Evolutionary conservation across 2,888 invertebrate species (phyloP).

Genomic region (Eucera pruinosa): DNA sequence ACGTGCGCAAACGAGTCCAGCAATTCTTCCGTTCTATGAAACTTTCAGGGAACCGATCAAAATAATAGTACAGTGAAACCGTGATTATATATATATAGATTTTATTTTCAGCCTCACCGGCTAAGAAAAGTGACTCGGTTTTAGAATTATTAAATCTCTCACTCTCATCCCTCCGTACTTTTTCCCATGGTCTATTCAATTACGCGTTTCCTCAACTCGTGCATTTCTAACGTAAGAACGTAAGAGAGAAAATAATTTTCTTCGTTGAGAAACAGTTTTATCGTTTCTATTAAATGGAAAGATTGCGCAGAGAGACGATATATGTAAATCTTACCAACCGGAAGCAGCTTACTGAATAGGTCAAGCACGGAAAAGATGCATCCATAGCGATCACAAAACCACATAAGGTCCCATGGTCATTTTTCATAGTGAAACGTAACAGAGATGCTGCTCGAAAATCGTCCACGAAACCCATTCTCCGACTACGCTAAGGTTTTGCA

Average conservation of each 20-base stretch:
- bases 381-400: slow-evolving; percentile 18
- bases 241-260: background rate
- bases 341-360: background rate
- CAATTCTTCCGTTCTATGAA: background rate
- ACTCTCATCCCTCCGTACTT: too few relatives aligned
- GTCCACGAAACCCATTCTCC: slow-evolving; percentile 9
- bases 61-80: background rate
- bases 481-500: slow-evolving; percentile 26
- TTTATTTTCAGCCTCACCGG: too few relatives aligned
- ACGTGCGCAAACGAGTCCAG: background rate
- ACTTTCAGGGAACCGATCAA: background rate
- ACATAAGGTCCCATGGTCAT: slow-evolving; percentile 6
- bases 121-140: too few relatives aligned
- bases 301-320: background rate
- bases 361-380: slow-evolving; percentile 17
- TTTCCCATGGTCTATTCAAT: too few relatives aligned
- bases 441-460: slow-evolving; percentile 22
- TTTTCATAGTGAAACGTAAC: slow-evolving; percentile 23
- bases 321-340: background rate
- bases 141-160: too few relatives aligned
- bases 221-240: too few relatives aligned
- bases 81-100: too few relatives aligned
- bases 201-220: too few relatives aligned
- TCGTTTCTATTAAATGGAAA: background rate
- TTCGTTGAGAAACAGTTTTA: background rate